Evolutionary conservation across 2,113 vertebrate genomes (phyloP).

Genomic region (Scophthalmus maximus): DNA sequence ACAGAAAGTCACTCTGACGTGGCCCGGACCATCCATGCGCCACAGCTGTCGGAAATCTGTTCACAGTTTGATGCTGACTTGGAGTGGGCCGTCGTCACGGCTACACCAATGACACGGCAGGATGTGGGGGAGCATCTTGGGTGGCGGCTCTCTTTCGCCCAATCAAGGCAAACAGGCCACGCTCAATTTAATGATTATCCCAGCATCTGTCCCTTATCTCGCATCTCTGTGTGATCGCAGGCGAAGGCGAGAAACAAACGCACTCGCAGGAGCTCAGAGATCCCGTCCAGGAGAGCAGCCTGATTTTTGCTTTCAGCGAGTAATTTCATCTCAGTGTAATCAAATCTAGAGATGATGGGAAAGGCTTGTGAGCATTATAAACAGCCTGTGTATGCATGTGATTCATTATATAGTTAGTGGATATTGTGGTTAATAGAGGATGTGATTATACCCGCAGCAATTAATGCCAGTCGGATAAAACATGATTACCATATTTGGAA

Average conservation of each 20-base stretch:
- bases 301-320: conserved; percentile 35
- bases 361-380: conserved; percentile 40
- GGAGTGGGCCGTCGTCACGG: conserved; percentile 60
- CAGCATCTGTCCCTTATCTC: conserved; percentile 72
- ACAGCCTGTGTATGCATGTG: conserved; percentile 20
- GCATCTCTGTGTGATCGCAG: conserved; percentile 41
- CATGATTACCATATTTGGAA: conserved; percentile 59
- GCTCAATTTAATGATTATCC: conserved; percentile 77
- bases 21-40: conserved; percentile 13
- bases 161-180: conserved; percentile 77
- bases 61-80: conserved; percentile 53
- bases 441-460: conserved; percentile 56
- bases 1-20: conserved; percentile 10
- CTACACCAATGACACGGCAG: conserved; percentile 68
- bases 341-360: conserved; percentile 45
- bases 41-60: conserved; percentile 56
- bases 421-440: conserved; percentile 56
- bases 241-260: conserved; percentile 31
- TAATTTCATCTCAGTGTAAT: conserved; percentile 64
- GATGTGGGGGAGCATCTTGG: conserved; percentile 59
- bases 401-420: conserved; percentile 57
- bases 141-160: conserved; percentile 69
- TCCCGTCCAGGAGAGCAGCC: conserved; percentile 30
- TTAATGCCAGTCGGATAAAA: conserved; percentile 62
- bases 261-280: conserved; percentile 29